phyloP scores from a whole-genome alignment of 2,888 invertebrate species.

The Phalangium opilio region DNA sequence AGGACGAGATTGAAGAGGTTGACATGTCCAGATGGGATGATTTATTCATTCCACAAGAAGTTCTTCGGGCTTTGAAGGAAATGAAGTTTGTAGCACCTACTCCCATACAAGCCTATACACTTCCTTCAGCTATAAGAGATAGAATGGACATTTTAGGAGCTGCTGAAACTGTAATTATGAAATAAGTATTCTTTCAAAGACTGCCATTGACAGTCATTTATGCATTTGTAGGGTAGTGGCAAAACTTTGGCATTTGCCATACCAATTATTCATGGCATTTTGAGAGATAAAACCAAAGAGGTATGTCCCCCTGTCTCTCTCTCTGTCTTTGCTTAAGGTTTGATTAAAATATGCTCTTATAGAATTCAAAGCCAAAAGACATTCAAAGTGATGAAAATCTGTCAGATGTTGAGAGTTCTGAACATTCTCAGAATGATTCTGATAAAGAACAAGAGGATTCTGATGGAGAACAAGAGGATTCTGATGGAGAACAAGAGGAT shows the following conservation, averaged over 20 bases:
- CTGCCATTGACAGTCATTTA: no score
- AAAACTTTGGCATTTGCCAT: constrained; percentile 96
- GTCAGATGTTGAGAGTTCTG: no score
- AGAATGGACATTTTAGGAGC: constrained; percentile 89
- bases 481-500: no score
- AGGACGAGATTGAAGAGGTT: background rate
- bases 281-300: constrained; percentile 46
- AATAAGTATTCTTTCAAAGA: no score
- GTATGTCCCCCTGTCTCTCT: no score
- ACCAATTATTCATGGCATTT: constrained; percentile 72
- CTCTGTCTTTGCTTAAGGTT: no score
- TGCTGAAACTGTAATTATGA: constrained; percentile 77
- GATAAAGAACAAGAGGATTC: no score
- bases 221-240: constrained; percentile 66
- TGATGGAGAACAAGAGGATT: no score
- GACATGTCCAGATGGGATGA: constrained; percentile 32
- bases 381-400: no score
- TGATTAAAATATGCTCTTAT: no score
- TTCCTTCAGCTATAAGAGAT: constrained; percentile 58
- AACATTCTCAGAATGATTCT: no score
- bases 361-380: no score
- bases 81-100: constrained; percentile 68
- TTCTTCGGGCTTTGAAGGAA: constrained; percentile 57
- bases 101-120: constrained; percentile 51
- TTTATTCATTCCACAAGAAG: constrained; percentile 43